Evolutionary conservation across 2,888 invertebrate genomes (phyloP), one percentile per base, ranked within the genome.

Genomic region (Sarcophaga carnaria): DNA sequence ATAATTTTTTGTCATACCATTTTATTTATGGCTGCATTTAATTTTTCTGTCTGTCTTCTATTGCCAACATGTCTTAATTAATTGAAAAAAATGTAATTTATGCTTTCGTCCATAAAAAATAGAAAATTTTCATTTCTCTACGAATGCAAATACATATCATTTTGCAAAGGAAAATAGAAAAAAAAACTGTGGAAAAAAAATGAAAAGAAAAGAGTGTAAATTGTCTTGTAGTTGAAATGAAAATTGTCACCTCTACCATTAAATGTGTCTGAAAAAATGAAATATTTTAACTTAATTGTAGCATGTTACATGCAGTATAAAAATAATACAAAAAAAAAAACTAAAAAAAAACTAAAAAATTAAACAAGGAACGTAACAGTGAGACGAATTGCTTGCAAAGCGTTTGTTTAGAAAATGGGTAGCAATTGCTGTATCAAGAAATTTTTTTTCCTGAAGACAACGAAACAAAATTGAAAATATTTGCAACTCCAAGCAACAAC

Each of bases 221-320:
- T 76, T 85, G 84, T 85, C 84, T 80, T 80, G 84, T 85, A 85
- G 80, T 80, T 71, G 76, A 84, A 87, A 87, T 80, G 79, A 78
- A 87, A 84, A 87, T 87, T 87, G 87, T 87, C 87, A 87, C 78
- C 86, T 62, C 67, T 79, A 63, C 78, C 84, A 87, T 87, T 84
- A 77, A 87, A 82, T 37, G 84, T 87, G 84, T 84, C 84, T 63
- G 22, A 79, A 72, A 80, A 87, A 87, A 82, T 87, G 87, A 87
- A 87, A 87, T 87, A 87, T 84, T 87, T 87, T 72, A 67, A 82
- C 67, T 87, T 87, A 87, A 87, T 87, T 87, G 87, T 87, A 87
- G 79, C 87, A 84, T 79, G 74, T 81, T 59, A 76, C 66, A 78
- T 62, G 74, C 22, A 63, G 67, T 14, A 37, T 37, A 37, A 74